Percentiles rank a stretch among this genome's conserved stretches.
phyloP scores from a whole-genome alignment of 2,797 vertebrate species.

The Caiman crocodilus region DNA sequence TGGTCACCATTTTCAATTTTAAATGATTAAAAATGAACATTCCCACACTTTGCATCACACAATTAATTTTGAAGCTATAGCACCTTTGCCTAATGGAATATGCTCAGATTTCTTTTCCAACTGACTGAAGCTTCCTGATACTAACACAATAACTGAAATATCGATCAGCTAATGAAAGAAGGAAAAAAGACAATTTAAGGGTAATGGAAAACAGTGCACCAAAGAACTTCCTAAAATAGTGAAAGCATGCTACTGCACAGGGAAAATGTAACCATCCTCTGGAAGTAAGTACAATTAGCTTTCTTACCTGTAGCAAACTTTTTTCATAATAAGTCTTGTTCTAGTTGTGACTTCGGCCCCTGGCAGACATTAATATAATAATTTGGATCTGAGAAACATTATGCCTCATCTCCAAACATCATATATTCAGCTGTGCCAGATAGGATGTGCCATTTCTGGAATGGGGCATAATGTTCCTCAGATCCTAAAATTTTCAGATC shows the following conservation, averaged over 20 bases:
- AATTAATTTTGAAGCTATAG: conserved; percentile 10
- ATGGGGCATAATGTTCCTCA: too few relatives aligned
- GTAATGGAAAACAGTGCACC: neutral
- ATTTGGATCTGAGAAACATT: too few relatives aligned
- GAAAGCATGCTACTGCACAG: neutral
- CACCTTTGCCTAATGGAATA: neutral
- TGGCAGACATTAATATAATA: too few relatives aligned
- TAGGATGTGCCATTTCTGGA: too few relatives aligned
- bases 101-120: neutral
- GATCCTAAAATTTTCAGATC: too few relatives aligned
- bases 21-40: conserved; percentile 29
- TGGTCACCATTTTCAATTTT: neutral
- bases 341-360: conserved; percentile 6
- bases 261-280: conserved; percentile 11
- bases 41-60: neutral
- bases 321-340: conserved; percentile 47
- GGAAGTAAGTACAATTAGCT: conserved; percentile 19
- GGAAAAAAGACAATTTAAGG: neutral
- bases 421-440: too few relatives aligned
- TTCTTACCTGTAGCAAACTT: conserved; percentile 54
- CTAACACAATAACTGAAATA: neutral
- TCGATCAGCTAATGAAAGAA: neutral
- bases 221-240: conserved; percentile 2
- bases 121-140: neutral
- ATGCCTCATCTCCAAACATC: too few relatives aligned